A percentile compares a stretch with the other conserved stretches of the same genome.
phyloP scores from a whole-genome alignment of 2,113 vertebrate species.

The Hyaena hyaena region DNA sequence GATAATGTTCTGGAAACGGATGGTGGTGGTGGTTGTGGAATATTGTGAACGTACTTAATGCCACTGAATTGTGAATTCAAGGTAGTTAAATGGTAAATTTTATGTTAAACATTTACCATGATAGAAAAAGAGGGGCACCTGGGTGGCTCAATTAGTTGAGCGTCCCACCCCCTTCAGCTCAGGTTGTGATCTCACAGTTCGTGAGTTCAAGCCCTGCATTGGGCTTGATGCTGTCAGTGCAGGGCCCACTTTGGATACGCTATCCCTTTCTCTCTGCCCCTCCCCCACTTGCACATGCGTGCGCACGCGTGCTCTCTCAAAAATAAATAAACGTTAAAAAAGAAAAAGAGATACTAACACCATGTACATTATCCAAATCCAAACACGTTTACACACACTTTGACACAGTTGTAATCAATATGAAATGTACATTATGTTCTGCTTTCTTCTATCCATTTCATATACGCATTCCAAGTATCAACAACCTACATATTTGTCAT shows the following conservation, averaged over 20 bases:
- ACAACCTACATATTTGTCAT: not conserved
- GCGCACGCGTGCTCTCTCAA: too few species aligned
- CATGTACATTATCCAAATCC: not conserved
- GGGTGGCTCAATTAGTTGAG: too few species aligned
- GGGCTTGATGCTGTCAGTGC: too few species aligned
- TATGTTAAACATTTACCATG: not conserved
- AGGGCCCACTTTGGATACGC: too few species aligned
- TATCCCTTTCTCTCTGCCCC: too few species aligned
- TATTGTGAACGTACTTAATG: not conserved
- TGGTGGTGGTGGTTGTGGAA: not conserved
- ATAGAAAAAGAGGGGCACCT: not conserved
- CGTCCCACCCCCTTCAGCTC: too few species aligned
- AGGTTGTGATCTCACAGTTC: too few species aligned
- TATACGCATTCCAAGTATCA: not conserved
- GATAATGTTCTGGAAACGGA: not conserved
- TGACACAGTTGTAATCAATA: not conserved
- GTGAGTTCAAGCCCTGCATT: too few species aligned
- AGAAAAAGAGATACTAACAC: not conserved
- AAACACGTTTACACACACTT: slow-evolving; percentile 8
- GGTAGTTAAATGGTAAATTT: not conserved
- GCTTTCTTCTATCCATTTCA: slow-evolving; percentile 10
- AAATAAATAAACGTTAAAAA: too few species aligned
- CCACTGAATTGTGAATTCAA: not conserved
- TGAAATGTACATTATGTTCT: slow-evolving; percentile 1
- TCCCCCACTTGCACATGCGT: too few species aligned